phyloP scores from a whole-genome alignment of 2,113 vertebrate species.

The Conger conger region DNA sequence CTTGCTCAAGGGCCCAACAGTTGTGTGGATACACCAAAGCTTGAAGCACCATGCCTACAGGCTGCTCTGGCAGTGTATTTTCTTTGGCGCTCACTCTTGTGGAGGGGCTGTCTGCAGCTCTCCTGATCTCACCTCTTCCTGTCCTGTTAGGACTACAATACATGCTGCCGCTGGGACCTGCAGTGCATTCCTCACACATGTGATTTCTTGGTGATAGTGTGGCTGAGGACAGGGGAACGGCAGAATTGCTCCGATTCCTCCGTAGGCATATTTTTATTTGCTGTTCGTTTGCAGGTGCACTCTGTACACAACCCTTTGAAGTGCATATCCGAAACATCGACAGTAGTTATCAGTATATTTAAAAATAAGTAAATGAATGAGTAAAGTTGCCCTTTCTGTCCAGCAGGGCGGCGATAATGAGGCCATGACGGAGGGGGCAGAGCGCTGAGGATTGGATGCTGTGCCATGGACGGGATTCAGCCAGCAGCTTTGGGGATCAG shows the following conservation, averaged over 20 bases:
- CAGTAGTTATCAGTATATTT: neutral
- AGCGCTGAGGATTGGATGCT: slow-evolving; percentile 10
- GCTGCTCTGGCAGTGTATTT: too few species aligned
- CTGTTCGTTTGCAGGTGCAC: neutral
- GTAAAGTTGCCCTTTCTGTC: slow-evolving; percentile 9
- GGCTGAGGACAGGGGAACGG: neutral
- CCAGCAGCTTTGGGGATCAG: slow-evolving; percentile 22
- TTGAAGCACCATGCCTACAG: too few species aligned
- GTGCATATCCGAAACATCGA: too few species aligned
- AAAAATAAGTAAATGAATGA: neutral
- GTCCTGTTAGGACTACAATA: neutral
- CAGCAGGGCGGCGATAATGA: slow-evolving; percentile 14
- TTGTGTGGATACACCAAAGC: too few species aligned
- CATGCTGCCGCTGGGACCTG: neutral
- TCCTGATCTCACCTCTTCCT: neutral
- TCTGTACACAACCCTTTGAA: neutral
- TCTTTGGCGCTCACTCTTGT: neutral
- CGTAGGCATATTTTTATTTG: neutral
- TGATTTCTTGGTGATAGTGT: neutral
- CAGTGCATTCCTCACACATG: neutral
- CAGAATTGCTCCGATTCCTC: neutral
- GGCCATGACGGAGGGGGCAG: slow-evolving; percentile 29
- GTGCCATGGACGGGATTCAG: slow-evolving; percentile 38
- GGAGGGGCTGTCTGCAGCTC: neutral
- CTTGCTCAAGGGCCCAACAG: too few species aligned